These are phyloP conservation scores for Phalera bucephala DNA, from an alignment of 2,888 invertebrate species.

Conservation along the genomic window DNA sequence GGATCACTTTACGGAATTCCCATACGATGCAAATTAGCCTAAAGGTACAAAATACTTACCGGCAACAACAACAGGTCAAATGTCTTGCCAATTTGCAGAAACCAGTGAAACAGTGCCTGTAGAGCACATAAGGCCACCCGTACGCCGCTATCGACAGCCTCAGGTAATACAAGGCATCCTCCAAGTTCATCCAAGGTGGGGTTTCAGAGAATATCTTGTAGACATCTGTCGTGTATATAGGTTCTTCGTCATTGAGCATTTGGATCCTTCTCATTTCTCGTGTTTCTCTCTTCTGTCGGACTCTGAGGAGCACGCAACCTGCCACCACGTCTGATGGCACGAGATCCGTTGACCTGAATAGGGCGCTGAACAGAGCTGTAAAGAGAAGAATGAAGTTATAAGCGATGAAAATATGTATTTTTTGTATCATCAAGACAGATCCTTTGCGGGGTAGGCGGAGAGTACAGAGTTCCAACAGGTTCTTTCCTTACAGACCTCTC, in stretches of 20 bases:
- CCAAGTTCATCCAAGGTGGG: slow-evolving; percentile 92
- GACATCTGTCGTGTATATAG: slow-evolving; percentile 86
- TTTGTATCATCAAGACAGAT: too few relatives aligned
- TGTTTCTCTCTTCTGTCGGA: slow-evolving; percentile 89
- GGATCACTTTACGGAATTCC: too few relatives aligned
- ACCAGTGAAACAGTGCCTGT: slow-evolving; percentile 89
- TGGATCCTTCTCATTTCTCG: slow-evolving; percentile 87
- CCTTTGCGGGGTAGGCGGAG: too few relatives aligned
- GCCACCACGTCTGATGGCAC: slow-evolving; percentile 95
- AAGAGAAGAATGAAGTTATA: slow-evolving; percentile 24
- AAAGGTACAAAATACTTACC: too few relatives aligned
- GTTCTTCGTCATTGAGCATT: slow-evolving; percentile 85
- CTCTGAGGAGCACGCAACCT: slow-evolving; percentile 91
- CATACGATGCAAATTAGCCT: too few relatives aligned
- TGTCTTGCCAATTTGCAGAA: slow-evolving; percentile 87
- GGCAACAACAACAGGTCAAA: slow-evolving; percentile 89
- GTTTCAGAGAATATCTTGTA: slow-evolving; percentile 84
- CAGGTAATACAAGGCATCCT: slow-evolving; percentile 89
- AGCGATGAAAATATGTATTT: too few relatives aligned
- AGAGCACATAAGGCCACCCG: slow-evolving; percentile 94
- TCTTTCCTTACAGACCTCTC: too few relatives aligned
- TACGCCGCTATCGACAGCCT: slow-evolving; percentile 92
- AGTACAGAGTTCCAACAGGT: too few relatives aligned
- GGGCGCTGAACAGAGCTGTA: slow-evolving; percentile 87
- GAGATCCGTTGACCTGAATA: slow-evolving; percentile 92